phyloP scores from a whole-genome alignment of 2,888 invertebrate species.

The Cephus pygmeus region DNA sequence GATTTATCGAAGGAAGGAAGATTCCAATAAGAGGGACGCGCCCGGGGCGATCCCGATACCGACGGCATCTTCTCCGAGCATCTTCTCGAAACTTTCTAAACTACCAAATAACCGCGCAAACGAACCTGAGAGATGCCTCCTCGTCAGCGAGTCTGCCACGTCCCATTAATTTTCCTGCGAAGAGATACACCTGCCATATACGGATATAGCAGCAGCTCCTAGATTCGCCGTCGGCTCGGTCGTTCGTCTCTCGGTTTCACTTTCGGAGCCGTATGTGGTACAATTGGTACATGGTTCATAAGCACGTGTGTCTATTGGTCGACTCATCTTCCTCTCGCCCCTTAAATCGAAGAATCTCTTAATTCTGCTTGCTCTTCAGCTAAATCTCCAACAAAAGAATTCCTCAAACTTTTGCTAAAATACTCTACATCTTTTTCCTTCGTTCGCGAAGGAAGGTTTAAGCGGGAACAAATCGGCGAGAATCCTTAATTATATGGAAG shows the following conservation, averaged over 20 bases:
- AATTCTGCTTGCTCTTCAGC: no score
- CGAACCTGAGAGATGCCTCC: background rate
- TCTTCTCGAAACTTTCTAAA: conserved; percentile 54
- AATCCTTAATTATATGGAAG: no score
- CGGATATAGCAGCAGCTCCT: background rate
- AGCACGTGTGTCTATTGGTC: no score
- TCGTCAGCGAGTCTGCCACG: background rate
- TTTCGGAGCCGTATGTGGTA: conserved; percentile 36
- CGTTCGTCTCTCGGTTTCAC: conserved; percentile 34
- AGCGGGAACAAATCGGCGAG: no score
- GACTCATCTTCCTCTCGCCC: no score
- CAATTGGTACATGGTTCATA: conserved; percentile 7
- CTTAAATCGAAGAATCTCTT: no score
- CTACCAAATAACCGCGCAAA: conserved; percentile 35
- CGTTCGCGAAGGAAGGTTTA: no score
- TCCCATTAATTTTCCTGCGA: conserved; percentile 29
- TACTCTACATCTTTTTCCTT: no score
- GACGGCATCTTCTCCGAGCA: conserved; percentile 7
- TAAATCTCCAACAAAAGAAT: no score
- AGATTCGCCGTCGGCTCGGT: conserved; percentile 15
- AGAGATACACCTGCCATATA: conserved; percentile 2
- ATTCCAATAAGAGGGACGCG: conserved; percentile 18
- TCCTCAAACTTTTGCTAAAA: no score
- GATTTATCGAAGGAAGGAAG: no score
- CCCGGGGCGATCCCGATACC: conserved; percentile 23